These are phyloP conservation scores for Gila robusta DNA, from an alignment of 2,797 vertebrate genomes.

Conservation along the genomic window DNA sequence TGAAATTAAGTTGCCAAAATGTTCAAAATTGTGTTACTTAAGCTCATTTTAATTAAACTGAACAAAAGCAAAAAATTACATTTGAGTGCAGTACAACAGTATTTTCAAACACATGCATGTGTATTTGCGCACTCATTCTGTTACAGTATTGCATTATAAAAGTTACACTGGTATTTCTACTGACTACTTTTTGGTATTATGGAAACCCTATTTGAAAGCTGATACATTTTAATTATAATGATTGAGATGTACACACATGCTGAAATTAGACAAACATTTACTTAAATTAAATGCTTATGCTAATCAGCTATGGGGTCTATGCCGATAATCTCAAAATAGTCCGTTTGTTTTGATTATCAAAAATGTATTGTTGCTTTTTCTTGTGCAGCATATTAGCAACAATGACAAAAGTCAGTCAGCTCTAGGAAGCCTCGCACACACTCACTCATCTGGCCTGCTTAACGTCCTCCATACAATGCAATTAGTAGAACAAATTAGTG, in stretches of 20 bases:
- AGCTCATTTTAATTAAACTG: neutral
- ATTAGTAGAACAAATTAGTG: slow-evolving; percentile 62
- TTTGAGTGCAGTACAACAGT: neutral
- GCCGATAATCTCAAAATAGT: neutral
- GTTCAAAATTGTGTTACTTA: neutral
- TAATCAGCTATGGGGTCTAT: neutral
- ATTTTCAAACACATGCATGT: neutral
- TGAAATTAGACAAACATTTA: neutral
- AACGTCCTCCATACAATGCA: slow-evolving; percentile 61
- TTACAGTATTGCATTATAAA: neutral
- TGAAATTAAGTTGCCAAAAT: neutral
- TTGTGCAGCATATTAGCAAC: neutral
- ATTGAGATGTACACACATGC: neutral
- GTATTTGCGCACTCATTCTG: neutral
- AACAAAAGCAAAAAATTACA: too few species aligned
- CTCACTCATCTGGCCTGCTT: slow-evolving; percentile 38
- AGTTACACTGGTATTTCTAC: neutral
- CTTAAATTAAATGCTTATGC: neutral
- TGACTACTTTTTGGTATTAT: neutral
- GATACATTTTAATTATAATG: neutral
- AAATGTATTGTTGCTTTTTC: neutral
- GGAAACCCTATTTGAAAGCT: neutral
- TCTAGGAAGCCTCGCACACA: slow-evolving; percentile 30
- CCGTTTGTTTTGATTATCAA: neutral
- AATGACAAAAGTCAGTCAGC: slow-evolving; percentile 12